These are phyloP conservation scores for Drosophila athabasca DNA, from an alignment of 1,140 invertebrate species.

Conservation along the genomic window DNA sequence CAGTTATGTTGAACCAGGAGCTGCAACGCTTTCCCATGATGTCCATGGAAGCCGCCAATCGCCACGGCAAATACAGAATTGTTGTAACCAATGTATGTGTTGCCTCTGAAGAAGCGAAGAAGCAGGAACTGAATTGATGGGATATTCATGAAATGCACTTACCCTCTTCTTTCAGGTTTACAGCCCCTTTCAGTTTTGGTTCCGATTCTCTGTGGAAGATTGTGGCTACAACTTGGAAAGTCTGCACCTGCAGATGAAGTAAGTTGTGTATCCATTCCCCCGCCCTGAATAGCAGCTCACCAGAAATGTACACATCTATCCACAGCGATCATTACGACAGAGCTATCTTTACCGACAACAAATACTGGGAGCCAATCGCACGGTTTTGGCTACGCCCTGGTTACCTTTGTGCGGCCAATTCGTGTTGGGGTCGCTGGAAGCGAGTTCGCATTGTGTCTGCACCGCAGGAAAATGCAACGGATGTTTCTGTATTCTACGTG, in stretches of 20 bases:
- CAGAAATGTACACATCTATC: not conserved
- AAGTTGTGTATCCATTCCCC: not conserved
- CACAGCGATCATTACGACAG: constrained; percentile 9
- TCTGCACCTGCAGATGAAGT: constrained; percentile 5
- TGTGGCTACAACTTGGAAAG: not conserved
- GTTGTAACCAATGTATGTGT: constrained; percentile 21
- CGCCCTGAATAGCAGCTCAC: too few relatives aligned
- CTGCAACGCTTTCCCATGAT: not conserved
- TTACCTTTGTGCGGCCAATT: constrained; percentile 25
- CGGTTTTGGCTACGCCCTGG: constrained; percentile 19
- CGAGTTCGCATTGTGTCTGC: constrained; percentile 28
- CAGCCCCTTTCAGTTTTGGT: constrained; percentile 63
- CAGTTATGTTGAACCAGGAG: not conserved
- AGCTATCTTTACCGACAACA: not conserved
- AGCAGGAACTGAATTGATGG: not conserved
- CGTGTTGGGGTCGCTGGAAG: constrained; percentile 5
- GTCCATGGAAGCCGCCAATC: not conserved
- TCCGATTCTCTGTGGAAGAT: not conserved
- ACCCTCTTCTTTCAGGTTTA: constrained; percentile 18
- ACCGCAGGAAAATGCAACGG: not conserved
- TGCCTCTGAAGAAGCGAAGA: too few relatives aligned
- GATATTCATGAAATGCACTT: too few relatives aligned
- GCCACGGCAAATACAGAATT: not conserved
- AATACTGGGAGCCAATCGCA: not conserved
- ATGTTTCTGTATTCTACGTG: constrained; percentile 28